Evolutionary conservation across 1,140 invertebrate species (phyloP).

Genomic region (Coenobita brevimanus): DNA sequence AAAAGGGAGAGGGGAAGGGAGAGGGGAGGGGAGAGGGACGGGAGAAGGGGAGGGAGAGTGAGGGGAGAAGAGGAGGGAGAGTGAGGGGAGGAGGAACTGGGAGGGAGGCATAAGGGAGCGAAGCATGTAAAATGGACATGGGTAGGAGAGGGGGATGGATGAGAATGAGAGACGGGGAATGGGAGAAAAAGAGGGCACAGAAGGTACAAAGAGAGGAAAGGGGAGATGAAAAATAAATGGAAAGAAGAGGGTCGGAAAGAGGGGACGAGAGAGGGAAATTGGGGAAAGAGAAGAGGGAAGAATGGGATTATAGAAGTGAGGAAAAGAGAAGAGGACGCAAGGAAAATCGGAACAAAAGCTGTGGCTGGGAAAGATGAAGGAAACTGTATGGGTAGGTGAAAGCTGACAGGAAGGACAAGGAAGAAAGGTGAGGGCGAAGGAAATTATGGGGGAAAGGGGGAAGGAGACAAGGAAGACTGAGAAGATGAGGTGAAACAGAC

Average conservation of each 20-base stretch:
- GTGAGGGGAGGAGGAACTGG: background rate
- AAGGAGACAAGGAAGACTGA: background rate
- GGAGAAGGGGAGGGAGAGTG: background rate
- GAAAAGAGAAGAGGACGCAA: background rate
- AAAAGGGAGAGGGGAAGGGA: background rate
- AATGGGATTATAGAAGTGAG: no score
- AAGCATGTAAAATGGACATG: background rate
- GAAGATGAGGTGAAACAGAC: no score
- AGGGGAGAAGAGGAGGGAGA: background rate
- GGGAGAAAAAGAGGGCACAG: background rate
- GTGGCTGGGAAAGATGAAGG: background rate
- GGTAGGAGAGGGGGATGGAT: background rate
- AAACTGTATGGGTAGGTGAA: background rate
- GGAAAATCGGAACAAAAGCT: background rate
- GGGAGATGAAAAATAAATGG: background rate
- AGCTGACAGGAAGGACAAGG: background rate
- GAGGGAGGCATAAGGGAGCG: background rate
- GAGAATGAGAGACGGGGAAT: background rate
- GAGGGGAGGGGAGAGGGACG: background rate
- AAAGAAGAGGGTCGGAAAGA: background rate
- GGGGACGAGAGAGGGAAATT: background rate
- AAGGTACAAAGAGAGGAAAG: background rate
- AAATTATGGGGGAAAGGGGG: background rate
- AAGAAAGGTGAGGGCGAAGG: background rate
- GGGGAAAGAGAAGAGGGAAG: background rate